phyloP scores from a whole-genome alignment of 53 echinoderm and acorn worm species.

The Henricia sp. region DNA sequence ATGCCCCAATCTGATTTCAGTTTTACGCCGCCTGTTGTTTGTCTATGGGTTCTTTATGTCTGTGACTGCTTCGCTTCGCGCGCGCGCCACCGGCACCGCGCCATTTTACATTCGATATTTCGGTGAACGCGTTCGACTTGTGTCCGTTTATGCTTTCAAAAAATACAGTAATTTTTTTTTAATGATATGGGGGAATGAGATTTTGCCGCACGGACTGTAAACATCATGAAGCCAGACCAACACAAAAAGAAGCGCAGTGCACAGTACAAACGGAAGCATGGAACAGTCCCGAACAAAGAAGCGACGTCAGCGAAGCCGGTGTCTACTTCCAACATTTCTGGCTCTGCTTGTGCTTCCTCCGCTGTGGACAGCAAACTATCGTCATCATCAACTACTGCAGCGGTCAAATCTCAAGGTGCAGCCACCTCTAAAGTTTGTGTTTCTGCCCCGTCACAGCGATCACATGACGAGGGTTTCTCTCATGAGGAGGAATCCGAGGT shows the following conservation, averaged over 20 bases:
- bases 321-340: neutral
- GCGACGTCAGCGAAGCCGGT: neutral
- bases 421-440: neutral
- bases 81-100: no score
- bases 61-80: no score
- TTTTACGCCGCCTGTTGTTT: no score
- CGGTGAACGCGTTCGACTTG: no score
- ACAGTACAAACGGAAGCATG: constrained; percentile 55
- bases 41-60: no score
- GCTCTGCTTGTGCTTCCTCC: neutral
- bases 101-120: no score
- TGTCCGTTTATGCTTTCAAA: no score
- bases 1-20: no score
- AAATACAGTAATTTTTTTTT: no score
- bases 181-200: no score
- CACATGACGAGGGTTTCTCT: neutral
- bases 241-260: constrained; percentile 67
- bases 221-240: constrained; percentile 58
- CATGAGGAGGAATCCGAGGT: constrained; percentile 21
- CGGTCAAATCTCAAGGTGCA: neutral
- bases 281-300: constrained; percentile 23
- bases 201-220: neutral
- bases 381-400: neutral
- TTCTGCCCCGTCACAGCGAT: neutral
- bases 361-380: neutral